Conservation (phyloP, 2,797 vertebrate species). For the Girardinus metallicus region DNA sequence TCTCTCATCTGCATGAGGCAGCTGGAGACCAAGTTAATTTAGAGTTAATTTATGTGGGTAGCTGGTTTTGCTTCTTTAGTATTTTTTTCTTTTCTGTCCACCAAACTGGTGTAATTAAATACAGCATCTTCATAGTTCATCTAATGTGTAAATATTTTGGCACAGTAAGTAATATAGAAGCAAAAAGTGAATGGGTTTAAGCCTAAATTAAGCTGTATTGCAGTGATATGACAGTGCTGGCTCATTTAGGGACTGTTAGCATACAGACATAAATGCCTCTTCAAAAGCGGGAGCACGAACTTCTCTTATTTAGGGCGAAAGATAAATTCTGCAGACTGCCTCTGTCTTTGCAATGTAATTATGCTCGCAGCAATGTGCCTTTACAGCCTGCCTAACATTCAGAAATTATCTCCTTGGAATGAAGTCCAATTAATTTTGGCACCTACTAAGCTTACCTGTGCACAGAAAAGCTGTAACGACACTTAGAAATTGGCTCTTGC, state of each 20-base stretch:
- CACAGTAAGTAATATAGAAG: slow-evolving; percentile 24
- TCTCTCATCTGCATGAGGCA: slow-evolving; percentile 63
- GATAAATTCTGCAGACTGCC: slow-evolving; percentile 79
- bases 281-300: slow-evolving; percentile 66
- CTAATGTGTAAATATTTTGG: slow-evolving; percentile 43
- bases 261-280: slow-evolving; percentile 69
- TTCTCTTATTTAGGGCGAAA: slow-evolving; percentile 74
- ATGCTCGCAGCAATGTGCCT: slow-evolving; percentile 80
- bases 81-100: slow-evolving; percentile 21
- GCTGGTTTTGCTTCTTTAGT: slow-evolving; percentile 25
- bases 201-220: slow-evolving; percentile 58
- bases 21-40: slow-evolving; percentile 62
- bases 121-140: slow-evolving; percentile 34
- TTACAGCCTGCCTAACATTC: slow-evolving; percentile 83
- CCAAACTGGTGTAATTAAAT: slow-evolving; percentile 32
- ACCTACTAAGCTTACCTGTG: slow-evolving; percentile 75
- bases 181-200: slow-evolving; percentile 20
- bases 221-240: slow-evolving; percentile 55
- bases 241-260: slow-evolving; percentile 68
- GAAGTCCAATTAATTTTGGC: slow-evolving; percentile 86
- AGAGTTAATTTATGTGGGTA: slow-evolving; percentile 52
- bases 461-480: slow-evolving; percentile 79
- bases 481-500: slow-evolving; percentile 81
- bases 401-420: slow-evolving; percentile 85
- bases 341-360: slow-evolving; percentile 80